Base-by-base conservation (phyloP, 2,113 vertebrate genomes). In the Telmatochromis bifrenatus region DNA sequence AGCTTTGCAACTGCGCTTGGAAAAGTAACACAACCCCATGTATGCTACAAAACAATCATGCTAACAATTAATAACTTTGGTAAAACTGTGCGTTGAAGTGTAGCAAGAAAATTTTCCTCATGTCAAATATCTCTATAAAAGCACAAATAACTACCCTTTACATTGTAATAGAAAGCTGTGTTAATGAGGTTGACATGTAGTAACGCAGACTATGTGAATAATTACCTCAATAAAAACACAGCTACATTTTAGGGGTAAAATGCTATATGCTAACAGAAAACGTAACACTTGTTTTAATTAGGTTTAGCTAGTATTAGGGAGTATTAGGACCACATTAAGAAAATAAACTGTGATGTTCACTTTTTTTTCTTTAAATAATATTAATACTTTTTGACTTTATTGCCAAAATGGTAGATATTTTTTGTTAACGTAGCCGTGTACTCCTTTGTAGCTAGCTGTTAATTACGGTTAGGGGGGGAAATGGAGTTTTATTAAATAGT, bases 401-500 rank as follows among this genome's bases (percentile, higher is more conserved):
- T 65, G 33, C 10, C 60, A 37, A 0, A 65, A 65, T 37, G 17
- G 10, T 65, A 65, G 60, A 13, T 37, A 12, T 37, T 5, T n/a
- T 37, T 37, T n/a, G 0, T 37, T 65, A 37, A 65, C 7, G 10
- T n/a, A 37, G 2, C 33, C 10, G 9, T 65, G 9, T 12, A 35
- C 31, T 65, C 19, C 33, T 65, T 23, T 42, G 35, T 26, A 70
- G 35, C 33, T 39, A 68, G 11, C 62, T 68, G 62, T 68, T 68
- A 68, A 3, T 4, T 6, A 39, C n/a, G 62, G 33, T 68, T 68
- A 1, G 37, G 13, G 17, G 62, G 3, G 0, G 0, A 2, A 68
- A n/a, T 8, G 1, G 7, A 9, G 7, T 39, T 68, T 14, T 14
- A 39, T 21, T 39, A 68, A 70, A 70, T 9, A 39, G 35, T 21